A percentile compares a stretch with the other conserved stretches of the same genome.
Evolutionary conservation across 2,113 vertebrate species (phyloP).

Genomic region (Hylia prasina): DNA sequence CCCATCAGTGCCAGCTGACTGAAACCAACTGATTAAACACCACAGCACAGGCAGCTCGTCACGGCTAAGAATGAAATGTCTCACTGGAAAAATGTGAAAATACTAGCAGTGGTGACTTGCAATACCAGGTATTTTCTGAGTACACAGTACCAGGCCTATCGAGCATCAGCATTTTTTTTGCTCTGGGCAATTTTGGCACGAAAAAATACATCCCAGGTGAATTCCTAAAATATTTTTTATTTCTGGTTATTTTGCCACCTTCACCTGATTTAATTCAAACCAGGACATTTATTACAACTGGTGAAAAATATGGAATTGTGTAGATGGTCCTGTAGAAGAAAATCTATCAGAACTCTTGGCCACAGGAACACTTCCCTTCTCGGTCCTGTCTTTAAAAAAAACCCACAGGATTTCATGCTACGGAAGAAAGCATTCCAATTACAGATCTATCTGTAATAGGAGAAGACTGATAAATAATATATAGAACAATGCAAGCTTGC

Average conservation of each 20-base stretch:
- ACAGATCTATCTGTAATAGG: constrained; percentile 35
- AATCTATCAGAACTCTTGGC: neutral
- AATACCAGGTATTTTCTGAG: neutral
- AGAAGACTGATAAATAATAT: constrained; percentile 60
- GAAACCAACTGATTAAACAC: neutral
- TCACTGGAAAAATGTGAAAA: neutral
- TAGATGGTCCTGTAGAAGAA: neutral
- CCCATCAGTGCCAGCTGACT: neutral
- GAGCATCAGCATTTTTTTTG: neutral
- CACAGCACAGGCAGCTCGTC: neutral
- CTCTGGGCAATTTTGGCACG: neutral
- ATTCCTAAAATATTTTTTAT: neutral
- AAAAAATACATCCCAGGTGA: neutral
- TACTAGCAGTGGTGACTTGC: neutral
- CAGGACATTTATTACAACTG: neutral
- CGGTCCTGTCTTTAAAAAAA: neutral
- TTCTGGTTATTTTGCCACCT: neutral
- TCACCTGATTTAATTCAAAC: neutral
- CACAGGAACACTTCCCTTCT: neutral
- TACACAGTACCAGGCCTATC: neutral
- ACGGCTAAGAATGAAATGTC: neutral
- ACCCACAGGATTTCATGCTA: neutral
- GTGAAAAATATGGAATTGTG: neutral
- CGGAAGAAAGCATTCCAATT: neutral
- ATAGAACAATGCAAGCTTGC: constrained; percentile 28